Percentiles rank a stretch among this genome's conserved stretches.
These are phyloP conservation scores for Yponomeuta sedellus DNA, from an alignment of 2,888 invertebrate species.

Conservation along the genomic window DNA sequence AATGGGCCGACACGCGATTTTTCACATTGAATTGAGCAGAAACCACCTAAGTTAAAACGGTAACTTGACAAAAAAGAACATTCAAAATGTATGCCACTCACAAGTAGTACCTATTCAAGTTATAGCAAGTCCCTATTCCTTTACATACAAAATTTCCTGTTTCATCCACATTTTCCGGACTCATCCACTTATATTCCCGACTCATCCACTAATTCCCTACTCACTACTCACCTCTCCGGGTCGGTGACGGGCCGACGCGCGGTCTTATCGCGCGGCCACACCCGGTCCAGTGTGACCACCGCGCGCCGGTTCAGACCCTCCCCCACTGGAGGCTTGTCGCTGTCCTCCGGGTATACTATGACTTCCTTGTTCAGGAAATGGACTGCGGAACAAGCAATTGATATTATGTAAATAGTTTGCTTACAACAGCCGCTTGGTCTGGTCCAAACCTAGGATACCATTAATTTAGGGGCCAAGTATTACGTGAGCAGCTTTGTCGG, in stretches of 20 bases:
- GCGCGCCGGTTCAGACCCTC: constrained; percentile 92
- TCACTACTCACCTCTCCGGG: constrained; percentile 76
- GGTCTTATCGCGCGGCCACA: constrained; percentile 95
- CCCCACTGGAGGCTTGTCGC: constrained; percentile 91
- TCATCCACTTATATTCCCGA: not conserved
- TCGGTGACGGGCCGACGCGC: constrained; percentile 87
- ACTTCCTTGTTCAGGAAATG: constrained; percentile 96
- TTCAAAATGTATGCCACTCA: no score
- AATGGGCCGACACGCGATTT: no score
- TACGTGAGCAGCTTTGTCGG: no score
- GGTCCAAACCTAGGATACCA: no score
- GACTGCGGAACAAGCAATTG: constrained; percentile 4
- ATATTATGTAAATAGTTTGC: not conserved
- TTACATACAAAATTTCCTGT: not conserved
- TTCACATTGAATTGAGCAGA: no score
- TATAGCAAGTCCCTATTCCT: no score
- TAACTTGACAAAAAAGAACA: no score
- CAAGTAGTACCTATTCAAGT: no score
- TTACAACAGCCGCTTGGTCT: not conserved
- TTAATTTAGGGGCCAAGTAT: no score
- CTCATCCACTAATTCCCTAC: not conserved
- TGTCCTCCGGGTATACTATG: constrained; percentile 94
- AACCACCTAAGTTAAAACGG: no score
- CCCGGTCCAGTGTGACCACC: constrained; percentile 93
- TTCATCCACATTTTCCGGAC: not conserved